A percentile compares a stretch with the other conserved stretches of the same genome.
Evolutionary conservation across 2,888 invertebrate genomes (phyloP).

Genomic region (Drosophila helvetica): DNA sequence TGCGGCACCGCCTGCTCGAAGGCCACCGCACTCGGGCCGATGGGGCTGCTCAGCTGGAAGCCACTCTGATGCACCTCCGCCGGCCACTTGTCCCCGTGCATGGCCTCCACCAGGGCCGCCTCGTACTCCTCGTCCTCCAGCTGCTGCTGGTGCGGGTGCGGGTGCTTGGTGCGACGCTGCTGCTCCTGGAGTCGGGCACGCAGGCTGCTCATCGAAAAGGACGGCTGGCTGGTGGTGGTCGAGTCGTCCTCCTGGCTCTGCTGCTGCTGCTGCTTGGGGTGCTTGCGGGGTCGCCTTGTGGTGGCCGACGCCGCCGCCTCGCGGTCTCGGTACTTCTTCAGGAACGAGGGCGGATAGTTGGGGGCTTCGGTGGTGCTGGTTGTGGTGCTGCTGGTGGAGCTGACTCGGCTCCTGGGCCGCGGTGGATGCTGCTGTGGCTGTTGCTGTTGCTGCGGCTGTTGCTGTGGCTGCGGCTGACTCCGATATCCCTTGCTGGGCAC

Average conservation of each 20-base stretch:
- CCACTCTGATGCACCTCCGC: slow-evolving; percentile 59
- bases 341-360: slow-evolving; percentile 79
- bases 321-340: slow-evolving; percentile 70
- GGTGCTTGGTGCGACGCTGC: slow-evolving; percentile 31
- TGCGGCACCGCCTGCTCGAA: slow-evolving; percentile 57
- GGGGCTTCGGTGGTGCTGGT: slow-evolving; percentile 75
- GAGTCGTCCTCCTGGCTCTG: slow-evolving; percentile 22
- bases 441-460: slow-evolving; percentile 1
- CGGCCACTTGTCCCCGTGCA: slow-evolving; percentile 76
- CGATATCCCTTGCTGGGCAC: slow-evolving; percentile 57
- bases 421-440: slow-evolving; percentile 11
- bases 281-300: slow-evolving; percentile 41
- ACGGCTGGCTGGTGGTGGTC: slow-evolving; percentile 4
- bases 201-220: slow-evolving; percentile 62
- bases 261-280: slow-evolving; percentile 40
- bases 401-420: slow-evolving; percentile 19
- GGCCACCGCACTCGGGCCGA: slow-evolving; percentile 72
- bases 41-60: slow-evolving; percentile 67
- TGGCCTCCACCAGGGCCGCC: slow-evolving; percentile 55
- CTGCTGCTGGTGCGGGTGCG: slow-evolving; percentile 42
- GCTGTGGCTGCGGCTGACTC: slow-evolving; percentile 4
- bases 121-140: slow-evolving; percentile 58
- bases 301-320: slow-evolving; percentile 39
- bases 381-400: slow-evolving; percentile 9
- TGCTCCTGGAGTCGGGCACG: slow-evolving; percentile 63